Conservation (phyloP, 2,113 vertebrate genomes). For the Caretta caretta region DNA sequence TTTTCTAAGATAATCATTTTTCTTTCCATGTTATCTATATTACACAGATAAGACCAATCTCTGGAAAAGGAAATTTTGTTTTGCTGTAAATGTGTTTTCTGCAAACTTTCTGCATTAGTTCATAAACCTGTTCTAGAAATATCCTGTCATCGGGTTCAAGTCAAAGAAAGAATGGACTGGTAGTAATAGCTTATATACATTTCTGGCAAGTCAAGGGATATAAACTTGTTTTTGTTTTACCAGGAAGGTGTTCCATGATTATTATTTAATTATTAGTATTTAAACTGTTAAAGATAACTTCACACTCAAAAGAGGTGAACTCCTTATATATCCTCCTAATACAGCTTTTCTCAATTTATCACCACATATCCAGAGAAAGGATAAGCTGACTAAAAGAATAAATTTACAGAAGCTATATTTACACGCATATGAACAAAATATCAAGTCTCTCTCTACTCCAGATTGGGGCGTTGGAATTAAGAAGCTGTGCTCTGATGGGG, state of each 20-base stretch:
- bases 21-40: not conserved
- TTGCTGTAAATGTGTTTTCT: not conserved
- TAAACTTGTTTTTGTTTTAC: not conserved
- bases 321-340: not conserved
- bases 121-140: not conserved
- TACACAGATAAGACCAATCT: not conserved
- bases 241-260: not conserved
- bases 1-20: not conserved
- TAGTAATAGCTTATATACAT: not conserved
- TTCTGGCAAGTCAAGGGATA: not conserved
- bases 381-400: not conserved
- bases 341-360: not conserved
- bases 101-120: not conserved
- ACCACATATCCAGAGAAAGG: not conserved
- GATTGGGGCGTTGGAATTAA: not conserved
- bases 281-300: not conserved
- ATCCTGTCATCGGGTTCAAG: not conserved
- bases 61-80: not conserved
- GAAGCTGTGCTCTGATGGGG: not conserved
- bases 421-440: not conserved
- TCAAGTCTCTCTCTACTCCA: not conserved
- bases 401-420: not conserved
- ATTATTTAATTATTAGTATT: not conserved
- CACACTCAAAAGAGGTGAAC: not conserved
- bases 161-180: not conserved